Conservation (phyloP, 2,888 invertebrate species). For the Parelbella ahira region DNA sequence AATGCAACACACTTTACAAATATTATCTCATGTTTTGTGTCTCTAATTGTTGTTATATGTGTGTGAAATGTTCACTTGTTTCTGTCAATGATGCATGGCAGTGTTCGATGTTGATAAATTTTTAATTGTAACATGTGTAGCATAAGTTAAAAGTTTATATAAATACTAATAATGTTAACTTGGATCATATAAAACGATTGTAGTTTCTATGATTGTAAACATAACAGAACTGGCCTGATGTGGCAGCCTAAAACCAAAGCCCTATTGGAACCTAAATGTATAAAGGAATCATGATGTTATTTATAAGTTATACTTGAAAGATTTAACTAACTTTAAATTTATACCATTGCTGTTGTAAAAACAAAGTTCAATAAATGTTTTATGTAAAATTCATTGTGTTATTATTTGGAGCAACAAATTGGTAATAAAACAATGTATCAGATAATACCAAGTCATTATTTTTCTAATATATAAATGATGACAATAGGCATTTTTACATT, state of each 20-base stretch:
- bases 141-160: constrained; percentile 1
- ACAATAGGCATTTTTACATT: no score
- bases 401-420: no score
- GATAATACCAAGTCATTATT: no score
- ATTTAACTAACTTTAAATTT: constrained; percentile 40
- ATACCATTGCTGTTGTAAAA: constrained; percentile 63
- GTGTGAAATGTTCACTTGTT: not conserved
- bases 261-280: constrained; percentile 20
- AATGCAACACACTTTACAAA: no score
- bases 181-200: constrained; percentile 3
- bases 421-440: no score
- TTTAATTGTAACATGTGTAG: constrained; percentile 5
- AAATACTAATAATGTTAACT: constrained; percentile 8
- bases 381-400: constrained; percentile 35
- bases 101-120: constrained; percentile 8
- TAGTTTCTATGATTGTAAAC: constrained; percentile 12
- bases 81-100: no score
- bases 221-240: constrained; percentile 4
- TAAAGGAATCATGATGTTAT: no score
- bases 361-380: constrained; percentile 64
- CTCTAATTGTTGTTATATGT: no score
- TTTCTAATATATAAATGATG: no score
- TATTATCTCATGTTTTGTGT: no score
- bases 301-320: constrained; percentile 19
- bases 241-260: constrained; percentile 16